Base-by-base conservation (phyloP, 1,140 invertebrate species). In the Neoseiulus cucumeris region DNA sequence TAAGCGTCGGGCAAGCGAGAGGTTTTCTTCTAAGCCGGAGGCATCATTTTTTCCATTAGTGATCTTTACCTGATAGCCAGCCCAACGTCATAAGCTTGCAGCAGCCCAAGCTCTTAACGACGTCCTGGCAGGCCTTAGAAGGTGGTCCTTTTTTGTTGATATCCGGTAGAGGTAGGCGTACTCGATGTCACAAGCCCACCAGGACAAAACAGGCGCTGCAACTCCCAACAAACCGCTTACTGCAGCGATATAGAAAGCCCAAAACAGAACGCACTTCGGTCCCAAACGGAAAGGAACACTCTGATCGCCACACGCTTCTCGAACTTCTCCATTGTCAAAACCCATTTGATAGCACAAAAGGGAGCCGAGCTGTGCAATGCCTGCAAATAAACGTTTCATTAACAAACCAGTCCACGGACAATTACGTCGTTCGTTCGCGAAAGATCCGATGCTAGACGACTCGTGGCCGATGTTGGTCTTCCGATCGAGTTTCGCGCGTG, bases 101-200 rank as follows among this genome's bases (percentile, higher is more conserved):
- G 51, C 51, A 2, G 51, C 51, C 51, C 51, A 59, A 33, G 51
- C 51, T 25, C 51, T 25, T 59, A 59, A 25, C 51, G 51, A 59
- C 51, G 33, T 59, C 51, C 51, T 59, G 51, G 25, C 25, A 33
- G 14, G 25, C 22, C 51, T 59, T 29, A 59, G 51, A 59, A 59
- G 51, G 51, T 59, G 45, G 18, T 47, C 45, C 14, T 47, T 59
- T 59, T 59, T 59, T 33, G 51, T 59, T 59, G 51, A 59, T 59
- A 59, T 59, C 51, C 51, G 51, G 51, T 59, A 59, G 14, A 59
- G 51, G 51, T 59, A 59, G 22, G 51, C 25, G 22, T 59, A 59
- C 51, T 59, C 51, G 22, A 59, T 59, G 51, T 59, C 51, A 33
- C 51, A 59, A 20, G 51, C 51, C 14, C 51, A 33, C 51, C 51